A percentile compares a stretch with the other conserved stretches of the same genome.
Conservation (phyloP, 1,140 invertebrate genomes). For the Danaus melanippus region DNA sequence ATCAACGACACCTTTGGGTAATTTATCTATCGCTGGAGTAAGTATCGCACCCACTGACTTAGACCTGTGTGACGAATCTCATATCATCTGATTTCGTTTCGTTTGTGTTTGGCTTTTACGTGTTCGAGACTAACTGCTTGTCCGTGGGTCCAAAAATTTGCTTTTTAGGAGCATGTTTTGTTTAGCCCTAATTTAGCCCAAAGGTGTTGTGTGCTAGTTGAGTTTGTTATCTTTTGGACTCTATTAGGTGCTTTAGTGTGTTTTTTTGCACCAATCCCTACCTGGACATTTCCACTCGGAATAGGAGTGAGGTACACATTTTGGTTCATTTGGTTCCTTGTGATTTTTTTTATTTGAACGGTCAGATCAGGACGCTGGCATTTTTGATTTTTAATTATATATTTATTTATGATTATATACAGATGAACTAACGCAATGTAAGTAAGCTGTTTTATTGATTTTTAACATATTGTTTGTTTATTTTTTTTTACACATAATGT, state of each 20-base stretch:
- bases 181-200: slow-evolving; percentile 42
- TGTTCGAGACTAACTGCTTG: slow-evolving; percentile 48
- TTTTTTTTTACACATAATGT: slow-evolving; percentile 46
- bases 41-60: slow-evolving; percentile 40
- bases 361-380: slow-evolving; percentile 62
- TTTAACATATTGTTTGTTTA: slow-evolving; percentile 41
- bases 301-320: slow-evolving; percentile 48
- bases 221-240: slow-evolving; percentile 65
- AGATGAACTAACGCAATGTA: slow-evolving; percentile 46
- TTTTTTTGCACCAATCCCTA: slow-evolving; percentile 62
- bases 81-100: slow-evolving; percentile 68
- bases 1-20: slow-evolving; percentile 73
- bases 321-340: slow-evolving; percentile 32
- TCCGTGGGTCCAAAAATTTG: slow-evolving; percentile 65
- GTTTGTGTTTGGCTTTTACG: slow-evolving; percentile 56
- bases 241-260: slow-evolving; percentile 52
- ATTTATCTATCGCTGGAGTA: slow-evolving; percentile 35
- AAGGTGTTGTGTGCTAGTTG: slow-evolving; percentile 61
- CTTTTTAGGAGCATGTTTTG: slow-evolving; percentile 37
- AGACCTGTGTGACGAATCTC: slow-evolving; percentile 17
- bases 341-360: slow-evolving; percentile 37
- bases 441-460: slow-evolving; percentile 40
- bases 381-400: slow-evolving; percentile 29
- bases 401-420: slow-evolving; percentile 21
- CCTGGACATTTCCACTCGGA: slow-evolving; percentile 64